phyloP scores from a whole-genome alignment of 2,797 vertebrate genomes.

The Tokudaia tokunoshimensis region DNA sequence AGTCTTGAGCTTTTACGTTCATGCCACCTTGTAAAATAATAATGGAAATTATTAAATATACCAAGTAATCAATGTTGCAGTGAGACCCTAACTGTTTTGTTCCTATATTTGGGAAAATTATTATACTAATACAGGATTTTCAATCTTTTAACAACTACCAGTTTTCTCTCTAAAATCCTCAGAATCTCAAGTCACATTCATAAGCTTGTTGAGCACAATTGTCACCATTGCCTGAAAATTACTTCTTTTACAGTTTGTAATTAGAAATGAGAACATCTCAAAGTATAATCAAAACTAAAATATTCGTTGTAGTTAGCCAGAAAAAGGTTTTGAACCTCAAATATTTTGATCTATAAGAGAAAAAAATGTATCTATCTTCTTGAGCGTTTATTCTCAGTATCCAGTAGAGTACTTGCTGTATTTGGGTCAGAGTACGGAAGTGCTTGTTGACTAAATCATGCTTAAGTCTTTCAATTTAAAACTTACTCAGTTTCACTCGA shows the following conservation, averaged over 20 bases:
- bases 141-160: constrained; percentile 10
- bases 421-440: not conserved
- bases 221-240: not conserved
- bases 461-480: constrained; percentile 9
- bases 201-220: not conserved
- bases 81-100: constrained; percentile 50
- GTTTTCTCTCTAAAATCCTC: constrained; percentile 42
- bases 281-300: constrained; percentile 34
- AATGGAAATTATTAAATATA: constrained; percentile 57
- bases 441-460: constrained; percentile 43
- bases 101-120: constrained; percentile 40
- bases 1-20: constrained; percentile 51
- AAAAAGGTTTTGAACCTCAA: not conserved
- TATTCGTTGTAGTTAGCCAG: not conserved
- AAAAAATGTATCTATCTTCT: not conserved
- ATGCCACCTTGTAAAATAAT: constrained; percentile 45
- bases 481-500: not conserved
- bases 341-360: constrained; percentile 25
- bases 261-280: constrained; percentile 58
- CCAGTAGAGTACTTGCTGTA: not conserved
- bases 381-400: not conserved
- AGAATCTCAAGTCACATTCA: not conserved
- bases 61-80: constrained; percentile 42
- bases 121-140: not conserved
- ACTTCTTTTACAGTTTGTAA: constrained; percentile 34